phyloP scores from a whole-genome alignment of 2,888 invertebrate species.

The Eucera pruinosa region DNA sequence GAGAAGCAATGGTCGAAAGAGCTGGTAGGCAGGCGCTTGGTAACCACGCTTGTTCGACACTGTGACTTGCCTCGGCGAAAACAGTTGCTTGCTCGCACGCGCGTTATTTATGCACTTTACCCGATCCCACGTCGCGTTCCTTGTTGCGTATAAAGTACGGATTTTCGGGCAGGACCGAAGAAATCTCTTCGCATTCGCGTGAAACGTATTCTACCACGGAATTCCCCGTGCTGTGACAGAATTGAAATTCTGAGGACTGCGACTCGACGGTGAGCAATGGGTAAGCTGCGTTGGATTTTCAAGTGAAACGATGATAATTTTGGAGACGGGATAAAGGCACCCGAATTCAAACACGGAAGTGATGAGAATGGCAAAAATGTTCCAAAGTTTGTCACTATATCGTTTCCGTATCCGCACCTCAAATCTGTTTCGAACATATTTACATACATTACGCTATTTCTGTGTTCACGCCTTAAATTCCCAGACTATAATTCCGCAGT shows the following conservation, averaged over 20 bases:
- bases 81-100: constrained; percentile 30
- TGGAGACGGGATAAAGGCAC: too few species aligned
- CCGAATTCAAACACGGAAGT: too few species aligned
- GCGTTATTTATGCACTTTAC: constrained; percentile 70
- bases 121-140: constrained; percentile 58
- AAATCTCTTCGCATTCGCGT: constrained; percentile 37
- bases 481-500: not conserved
- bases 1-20: constrained; percentile 48
- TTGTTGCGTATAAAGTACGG: constrained; percentile 38
- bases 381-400: too few species aligned
- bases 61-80: constrained; percentile 42
- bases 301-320: not conserved
- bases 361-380: too few species aligned
- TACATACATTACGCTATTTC: too few species aligned
- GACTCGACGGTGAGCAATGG: not conserved
- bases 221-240: not conserved
- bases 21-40: constrained; percentile 52
- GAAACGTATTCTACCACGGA: constrained; percentile 4
- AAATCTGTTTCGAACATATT: too few species aligned
- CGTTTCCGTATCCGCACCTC: too few species aligned
- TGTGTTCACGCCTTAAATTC: not conserved
- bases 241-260: constrained; percentile 27
- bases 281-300: not conserved
- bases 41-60: constrained; percentile 68
- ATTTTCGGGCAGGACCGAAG: constrained; percentile 53